These are phyloP conservation scores for Caenorhabditis drosophilae DNA, from an alignment of 2,888 invertebrate species.

Conservation along the genomic window DNA sequence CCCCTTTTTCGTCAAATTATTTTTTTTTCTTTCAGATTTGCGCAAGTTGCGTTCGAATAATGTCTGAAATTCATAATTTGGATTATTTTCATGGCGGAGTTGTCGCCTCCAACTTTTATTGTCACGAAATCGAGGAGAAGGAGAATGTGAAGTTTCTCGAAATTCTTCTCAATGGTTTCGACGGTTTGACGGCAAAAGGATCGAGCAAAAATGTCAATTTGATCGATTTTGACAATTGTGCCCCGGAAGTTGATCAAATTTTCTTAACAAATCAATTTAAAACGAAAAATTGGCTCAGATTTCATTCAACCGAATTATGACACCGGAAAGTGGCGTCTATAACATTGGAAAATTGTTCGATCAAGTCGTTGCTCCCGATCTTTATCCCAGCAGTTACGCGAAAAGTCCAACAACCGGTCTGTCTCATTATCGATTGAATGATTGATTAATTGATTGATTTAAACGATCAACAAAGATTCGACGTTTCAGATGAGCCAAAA, in stretches of 20 bases:
- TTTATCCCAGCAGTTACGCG: background rate
- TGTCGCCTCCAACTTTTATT: conserved; percentile 16
- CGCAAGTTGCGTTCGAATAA: conserved; percentile 18
- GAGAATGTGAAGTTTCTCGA: conserved; percentile 2
- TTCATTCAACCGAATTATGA: conserved; percentile 27
- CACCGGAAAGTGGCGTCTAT: conserved; percentile 23
- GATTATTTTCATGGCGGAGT: conserved; percentile 29
- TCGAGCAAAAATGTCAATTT: background rate
- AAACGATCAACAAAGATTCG: too few relatives aligned
- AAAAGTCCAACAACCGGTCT: background rate
- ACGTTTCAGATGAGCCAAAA: conserved; percentile 14
- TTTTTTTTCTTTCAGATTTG: too few relatives aligned
- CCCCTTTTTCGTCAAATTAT: too few relatives aligned
- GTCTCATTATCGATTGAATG: too few relatives aligned
- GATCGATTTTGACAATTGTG: conserved; percentile 27
- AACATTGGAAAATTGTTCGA: conserved; percentile 30
- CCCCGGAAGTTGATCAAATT: too few relatives aligned
- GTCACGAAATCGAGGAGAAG: conserved; percentile 2
- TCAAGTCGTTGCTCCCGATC: conserved; percentile 23
- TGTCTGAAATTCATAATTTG: conserved; percentile 19
- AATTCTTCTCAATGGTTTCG: conserved; percentile 16
- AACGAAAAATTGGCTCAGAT: too few relatives aligned
- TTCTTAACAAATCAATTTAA: too few relatives aligned
- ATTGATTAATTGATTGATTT: too few relatives aligned
- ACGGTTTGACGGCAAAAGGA: conserved; percentile 4